phyloP scores from a whole-genome alignment of 2,888 invertebrate species.

The Sesia apiformis region DNA sequence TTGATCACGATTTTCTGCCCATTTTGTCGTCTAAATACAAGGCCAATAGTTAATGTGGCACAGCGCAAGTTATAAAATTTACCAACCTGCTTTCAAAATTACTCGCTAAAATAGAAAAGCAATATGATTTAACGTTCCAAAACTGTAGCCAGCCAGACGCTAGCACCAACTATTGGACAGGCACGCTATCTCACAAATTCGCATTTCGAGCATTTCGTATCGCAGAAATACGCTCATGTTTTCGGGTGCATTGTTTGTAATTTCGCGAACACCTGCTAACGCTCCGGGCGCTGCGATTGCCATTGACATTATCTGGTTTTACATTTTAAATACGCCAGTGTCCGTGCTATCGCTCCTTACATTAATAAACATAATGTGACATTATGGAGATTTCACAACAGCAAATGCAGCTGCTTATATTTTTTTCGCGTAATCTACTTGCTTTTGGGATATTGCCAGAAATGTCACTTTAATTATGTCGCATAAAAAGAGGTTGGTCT shows the following conservation, averaged over 20 bases:
- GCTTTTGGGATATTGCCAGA: too few species aligned
- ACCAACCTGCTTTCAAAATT: background rate
- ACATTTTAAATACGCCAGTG: constrained; percentile 32
- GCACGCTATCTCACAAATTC: background rate
- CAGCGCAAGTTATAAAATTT: too few species aligned
- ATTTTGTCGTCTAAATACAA: too few species aligned
- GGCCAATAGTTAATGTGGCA: too few species aligned
- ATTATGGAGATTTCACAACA: background rate
- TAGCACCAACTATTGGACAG: background rate
- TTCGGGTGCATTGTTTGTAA: constrained; percentile 23
- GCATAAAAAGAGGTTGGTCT: too few species aligned
- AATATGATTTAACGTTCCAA: background rate
- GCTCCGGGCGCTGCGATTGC: constrained; percentile 36
- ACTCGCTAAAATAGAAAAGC: background rate
- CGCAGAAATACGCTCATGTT: background rate
- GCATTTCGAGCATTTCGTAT: background rate
- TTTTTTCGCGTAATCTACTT: too few species aligned
- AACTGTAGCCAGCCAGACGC: background rate
- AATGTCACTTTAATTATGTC: too few species aligned
- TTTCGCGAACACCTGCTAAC: constrained; percentile 23
- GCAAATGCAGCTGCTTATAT: background rate
- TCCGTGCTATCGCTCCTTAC: background rate
- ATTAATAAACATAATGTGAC: background rate
- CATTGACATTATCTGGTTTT: constrained; percentile 48
- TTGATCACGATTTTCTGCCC: too few species aligned